A percentile compares a stretch with the other conserved stretches of the same genome.
Evolutionary conservation across 2,797 vertebrate genomes (phyloP).

Genomic region (Poliocrania exsul): DNA sequence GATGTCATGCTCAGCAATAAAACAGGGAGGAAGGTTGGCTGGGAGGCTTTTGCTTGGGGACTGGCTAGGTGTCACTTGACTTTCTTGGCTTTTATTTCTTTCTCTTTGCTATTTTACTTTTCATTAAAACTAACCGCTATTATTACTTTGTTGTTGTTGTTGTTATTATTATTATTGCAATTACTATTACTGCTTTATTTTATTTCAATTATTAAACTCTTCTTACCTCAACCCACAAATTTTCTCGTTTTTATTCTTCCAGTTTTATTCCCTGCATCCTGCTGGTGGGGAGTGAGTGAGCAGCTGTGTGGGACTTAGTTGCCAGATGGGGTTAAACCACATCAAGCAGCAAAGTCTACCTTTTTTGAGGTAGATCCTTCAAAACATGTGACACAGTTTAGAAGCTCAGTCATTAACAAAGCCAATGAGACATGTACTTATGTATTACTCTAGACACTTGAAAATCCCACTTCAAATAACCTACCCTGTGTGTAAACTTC

Average conservation of each 20-base stretch:
- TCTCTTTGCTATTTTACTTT: not conserved
- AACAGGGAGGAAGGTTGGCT: not conserved
- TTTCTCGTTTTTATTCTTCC: not conserved
- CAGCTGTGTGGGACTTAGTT: not conserved
- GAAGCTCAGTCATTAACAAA: not conserved
- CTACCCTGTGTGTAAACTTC: constrained; percentile 18
- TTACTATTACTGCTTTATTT: not conserved
- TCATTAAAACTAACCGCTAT: not conserved
- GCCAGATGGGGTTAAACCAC: not conserved
- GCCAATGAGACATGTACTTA: not conserved
- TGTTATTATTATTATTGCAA: not conserved
- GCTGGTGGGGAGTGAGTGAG: not conserved
- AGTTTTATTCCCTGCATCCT: not conserved
- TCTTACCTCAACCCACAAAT: not conserved
- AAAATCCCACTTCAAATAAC: constrained; percentile 45
- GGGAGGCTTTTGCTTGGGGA: not conserved
- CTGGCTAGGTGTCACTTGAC: not conserved
- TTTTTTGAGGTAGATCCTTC: not conserved
- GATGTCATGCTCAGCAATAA: not conserved
- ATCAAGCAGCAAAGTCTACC: not conserved
- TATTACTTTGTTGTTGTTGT: not conserved
- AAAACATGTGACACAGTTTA: not conserved
- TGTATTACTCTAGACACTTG: not conserved
- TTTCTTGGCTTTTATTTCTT: not conserved
- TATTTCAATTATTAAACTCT: not conserved